These are phyloP conservation scores for Dilophus febrilis DNA, from an alignment of 2,888 invertebrate genomes.

Conservation along the genomic window DNA sequence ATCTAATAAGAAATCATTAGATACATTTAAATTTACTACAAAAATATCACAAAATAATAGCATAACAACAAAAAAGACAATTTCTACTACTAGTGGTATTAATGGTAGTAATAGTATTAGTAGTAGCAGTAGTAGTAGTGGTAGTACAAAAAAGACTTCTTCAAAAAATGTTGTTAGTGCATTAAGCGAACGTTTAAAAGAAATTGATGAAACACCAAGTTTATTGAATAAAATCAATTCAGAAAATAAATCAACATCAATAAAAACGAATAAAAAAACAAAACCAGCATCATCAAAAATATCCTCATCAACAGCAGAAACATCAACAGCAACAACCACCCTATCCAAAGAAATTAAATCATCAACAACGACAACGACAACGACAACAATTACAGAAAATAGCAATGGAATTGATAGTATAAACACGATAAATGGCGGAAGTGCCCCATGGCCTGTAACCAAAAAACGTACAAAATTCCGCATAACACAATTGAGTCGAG, in stretches of 20 bases:
- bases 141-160: background rate
- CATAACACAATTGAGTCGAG: constrained; percentile 49
- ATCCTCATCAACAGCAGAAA: too few species aligned
- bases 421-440: background rate
- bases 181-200: constrained; percentile 22
- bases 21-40: too few species aligned
- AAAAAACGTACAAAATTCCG: constrained; percentile 42
- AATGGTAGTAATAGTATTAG: background rate
- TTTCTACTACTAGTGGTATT: too few species aligned
- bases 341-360: background rate
- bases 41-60: too few species aligned
- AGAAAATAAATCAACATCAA: background rate
- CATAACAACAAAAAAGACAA: background rate
- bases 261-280: background rate
- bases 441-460: constrained; percentile 36
- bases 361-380: constrained; percentile 2
- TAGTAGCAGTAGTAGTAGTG: background rate
- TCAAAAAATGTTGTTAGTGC: constrained; percentile 12
- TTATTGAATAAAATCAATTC: constrained; percentile 11
- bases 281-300: too few species aligned
- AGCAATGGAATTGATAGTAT: too few species aligned
- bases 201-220: constrained; percentile 26
- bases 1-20: too few species aligned
- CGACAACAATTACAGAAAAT: background rate
- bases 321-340: too few species aligned